A percentile compares a stretch with the other conserved stretches of the same genome.
phyloP scores from a whole-genome alignment of 2,113 vertebrate genomes.

The Pyrgilauda ruficollis region DNA sequence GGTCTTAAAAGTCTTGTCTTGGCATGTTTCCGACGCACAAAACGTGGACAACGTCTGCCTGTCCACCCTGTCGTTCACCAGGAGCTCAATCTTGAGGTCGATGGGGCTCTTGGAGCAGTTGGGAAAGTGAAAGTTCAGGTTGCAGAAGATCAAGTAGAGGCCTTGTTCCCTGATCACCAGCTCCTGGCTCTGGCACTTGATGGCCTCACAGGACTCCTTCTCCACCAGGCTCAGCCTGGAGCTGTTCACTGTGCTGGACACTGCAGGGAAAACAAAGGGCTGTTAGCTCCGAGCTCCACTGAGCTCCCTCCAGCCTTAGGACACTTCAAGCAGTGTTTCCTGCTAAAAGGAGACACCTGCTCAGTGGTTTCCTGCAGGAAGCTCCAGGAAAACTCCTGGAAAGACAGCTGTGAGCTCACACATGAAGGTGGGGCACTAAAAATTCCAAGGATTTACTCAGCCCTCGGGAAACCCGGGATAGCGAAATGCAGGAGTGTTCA shows the following conservation, averaged over 20 bases:
- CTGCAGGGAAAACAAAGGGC: conserved; percentile 37
- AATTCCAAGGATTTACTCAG: neutral
- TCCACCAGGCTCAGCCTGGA: conserved; percentile 64
- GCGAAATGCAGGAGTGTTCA: neutral
- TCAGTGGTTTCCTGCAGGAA: neutral
- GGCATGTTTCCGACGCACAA: conserved; percentile 5
- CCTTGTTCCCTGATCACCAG: conserved; percentile 63
- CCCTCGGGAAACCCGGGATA: neutral
- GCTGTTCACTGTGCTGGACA: conserved; percentile 48
- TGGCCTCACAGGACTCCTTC: conserved; percentile 41
- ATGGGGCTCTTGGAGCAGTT: conserved; percentile 41
- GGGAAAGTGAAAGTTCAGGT: conserved; percentile 67
- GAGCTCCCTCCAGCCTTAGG: neutral
- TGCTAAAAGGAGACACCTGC: neutral
- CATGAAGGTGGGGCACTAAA: neutral
- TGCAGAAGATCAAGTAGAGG: conserved; percentile 74
- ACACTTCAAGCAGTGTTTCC: neutral
- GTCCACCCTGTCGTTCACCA: conserved; percentile 35
- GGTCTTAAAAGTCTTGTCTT: conserved; percentile 50
- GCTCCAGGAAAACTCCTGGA: neutral
- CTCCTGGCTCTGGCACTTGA: conserved; percentile 27
- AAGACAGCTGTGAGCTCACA: neutral
- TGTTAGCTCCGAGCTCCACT: neutral
- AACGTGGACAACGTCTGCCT: conserved; percentile 56
- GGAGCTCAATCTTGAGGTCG: conserved; percentile 64